Evolutionary conservation across 2,113 vertebrate species (phyloP), one percentile per base, ranked within the genome.

Genomic region (Cebus imitator): DNA sequence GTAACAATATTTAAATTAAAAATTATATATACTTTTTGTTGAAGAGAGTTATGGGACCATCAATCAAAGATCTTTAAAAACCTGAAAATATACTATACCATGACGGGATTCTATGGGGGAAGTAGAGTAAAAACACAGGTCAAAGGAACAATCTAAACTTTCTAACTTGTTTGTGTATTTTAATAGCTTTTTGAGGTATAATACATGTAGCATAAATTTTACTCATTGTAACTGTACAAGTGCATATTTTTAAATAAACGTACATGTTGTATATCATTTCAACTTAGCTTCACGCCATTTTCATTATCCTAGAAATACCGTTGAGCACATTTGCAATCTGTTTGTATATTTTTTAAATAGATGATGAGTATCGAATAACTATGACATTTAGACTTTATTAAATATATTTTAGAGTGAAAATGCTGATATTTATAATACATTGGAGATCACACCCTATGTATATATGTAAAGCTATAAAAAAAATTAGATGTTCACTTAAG

Each of bases 1-100:
- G 55, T n/a, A 52, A 68, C 90, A 95, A 84, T 64, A 87, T 83
- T 91, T 93, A 79, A 90, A 93, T 76, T 90, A 87, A 79, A 85
- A 90, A 73, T 73, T 95, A 55, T 61, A 11, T 88, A 64, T 16
- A 73, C 16, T 86, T 84, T 96, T 94, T 87, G 32, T 90, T 76
- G 32, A 43, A 90, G 80, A 92, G 21, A 89, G 64, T 66, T 78
- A 43, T 78, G 35, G 13, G 25, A 79, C 95, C 20, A 61, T 88
- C 23, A 48, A 30, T 9, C 68, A 66, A 66, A 92, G 58, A 55
- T 35, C 82, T 89, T 86, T 57, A 83, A 87, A 83, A 87, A 83
- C 40, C 20, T 83, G 18, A 90, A 95, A 89, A 75, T 79, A 79
- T 18, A 70, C 8, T 70, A 32, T 3, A 66, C 3, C 90, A 81